Percentiles rank a stretch among this genome's conserved stretches.
Conservation (phyloP, 2,113 vertebrate species). For the Pterocles gutturalis region DNA sequence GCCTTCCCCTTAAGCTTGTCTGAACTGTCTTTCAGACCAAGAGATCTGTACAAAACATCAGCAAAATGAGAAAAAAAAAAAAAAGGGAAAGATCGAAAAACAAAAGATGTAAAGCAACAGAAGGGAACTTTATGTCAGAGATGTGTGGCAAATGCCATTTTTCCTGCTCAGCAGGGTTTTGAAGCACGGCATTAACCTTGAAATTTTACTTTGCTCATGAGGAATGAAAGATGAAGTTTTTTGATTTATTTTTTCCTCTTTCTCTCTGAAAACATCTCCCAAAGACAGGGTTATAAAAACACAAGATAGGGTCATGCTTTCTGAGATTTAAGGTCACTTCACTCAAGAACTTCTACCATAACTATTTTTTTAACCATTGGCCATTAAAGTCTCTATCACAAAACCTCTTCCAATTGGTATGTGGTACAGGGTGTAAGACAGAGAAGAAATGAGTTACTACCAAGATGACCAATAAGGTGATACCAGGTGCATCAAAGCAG, state of each 20-base stretch:
- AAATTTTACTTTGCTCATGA: background rate
- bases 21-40: background rate
- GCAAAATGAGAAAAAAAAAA: background rate
- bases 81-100: background rate
- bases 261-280: background rate
- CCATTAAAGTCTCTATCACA: background rate
- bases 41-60: background rate
- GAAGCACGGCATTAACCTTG: background rate
- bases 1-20: background rate
- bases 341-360: background rate
- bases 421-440: background rate
- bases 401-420: background rate
- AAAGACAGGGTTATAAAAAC: background rate
- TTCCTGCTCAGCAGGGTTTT: background rate
- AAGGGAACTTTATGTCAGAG: background rate
- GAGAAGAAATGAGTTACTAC: background rate
- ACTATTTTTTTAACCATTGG: background rate
- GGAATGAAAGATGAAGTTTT: background rate
- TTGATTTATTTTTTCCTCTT: fast-evolving
- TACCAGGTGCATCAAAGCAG: background rate
- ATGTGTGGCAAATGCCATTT: background rate
- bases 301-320: background rate
- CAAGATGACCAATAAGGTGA: background rate
- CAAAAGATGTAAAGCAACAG: background rate
- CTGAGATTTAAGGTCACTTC: background rate